Base-by-base conservation (phyloP, 2,113 vertebrate genomes). In the Channa argus region DNA sequence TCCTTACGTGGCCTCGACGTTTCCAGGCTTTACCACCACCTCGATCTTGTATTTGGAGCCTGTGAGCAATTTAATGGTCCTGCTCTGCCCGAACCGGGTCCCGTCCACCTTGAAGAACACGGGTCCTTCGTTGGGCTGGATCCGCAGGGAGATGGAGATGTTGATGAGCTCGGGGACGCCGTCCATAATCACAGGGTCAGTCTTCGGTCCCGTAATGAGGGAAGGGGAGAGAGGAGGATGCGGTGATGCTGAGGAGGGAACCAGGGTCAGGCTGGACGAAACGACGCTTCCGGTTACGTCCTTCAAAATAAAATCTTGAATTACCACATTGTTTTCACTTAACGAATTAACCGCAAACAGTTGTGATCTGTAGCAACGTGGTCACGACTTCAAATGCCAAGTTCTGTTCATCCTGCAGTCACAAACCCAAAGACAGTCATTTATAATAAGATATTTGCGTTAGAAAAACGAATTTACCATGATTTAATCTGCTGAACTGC, bases 21-120 rank as follows among this genome's bases (percentile, higher is more conserved):
- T 95, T 14, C 95, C 95, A 14, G 98, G 98, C 86, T 96, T 97
- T 9, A 97, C 37, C 59, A 94, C 93, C 90, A 99, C 95, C 91
- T 97, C 95, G 85, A 99, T 95, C 90, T 96, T 96, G 93, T 99
- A 99, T 41, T 98, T 98, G 74, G 98, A 97, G 11, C 98, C 98
- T 0, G 97, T 99, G 49, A 99, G 95, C 91, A 99, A 92, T 79
- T 99, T 99, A 90, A 99, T 98, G 78, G 98, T 99, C 73, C 98
- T 91, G 93, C 87, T 98, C 94, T 99, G 98, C 9, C 97, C 98
- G 89, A 99, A 99, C 2, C 98, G 91, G 82, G 96, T 96, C 38
- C 98, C 97, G 77, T 99, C 98, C 92, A 98, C 98, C 91, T 99
- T 99, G 91, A 95, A 99, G 83, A 96, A 99, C 43, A 99, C 98